These are phyloP conservation scores for Zaprionus gabonicus DNA, from an alignment of 1,140 invertebrate genomes.

Conservation along the genomic window DNA sequence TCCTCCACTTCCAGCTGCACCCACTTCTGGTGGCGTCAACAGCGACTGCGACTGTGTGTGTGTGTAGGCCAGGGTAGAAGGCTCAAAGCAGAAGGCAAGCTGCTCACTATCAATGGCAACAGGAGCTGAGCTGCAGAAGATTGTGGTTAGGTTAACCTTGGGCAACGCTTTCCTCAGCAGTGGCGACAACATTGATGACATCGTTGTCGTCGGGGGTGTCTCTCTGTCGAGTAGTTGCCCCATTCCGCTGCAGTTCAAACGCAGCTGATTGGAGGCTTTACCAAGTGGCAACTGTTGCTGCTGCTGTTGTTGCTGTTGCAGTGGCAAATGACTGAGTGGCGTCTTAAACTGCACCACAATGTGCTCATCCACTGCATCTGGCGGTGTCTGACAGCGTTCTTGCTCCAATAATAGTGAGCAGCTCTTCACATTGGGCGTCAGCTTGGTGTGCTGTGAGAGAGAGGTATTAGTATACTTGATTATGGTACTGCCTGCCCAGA, in stretches of 20 bases:
- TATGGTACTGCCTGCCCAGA: background rate
- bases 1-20: background rate
- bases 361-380: conserved; percentile 39
- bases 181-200: conserved; percentile 39
- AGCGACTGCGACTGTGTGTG: conserved; percentile 34
- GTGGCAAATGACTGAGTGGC: conserved; percentile 62
- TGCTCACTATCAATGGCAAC: conserved; percentile 59
- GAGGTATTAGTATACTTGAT: background rate
- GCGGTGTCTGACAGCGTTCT: conserved; percentile 61
- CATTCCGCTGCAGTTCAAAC: conserved; percentile 42
- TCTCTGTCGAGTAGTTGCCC: conserved; percentile 41
- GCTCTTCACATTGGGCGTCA: conserved; percentile 73
- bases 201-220: conserved; percentile 50
- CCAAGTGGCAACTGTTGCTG: conserved; percentile 24
- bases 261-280: conserved; percentile 55
- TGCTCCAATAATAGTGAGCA: conserved; percentile 45
- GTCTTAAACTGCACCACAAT: conserved; percentile 77
- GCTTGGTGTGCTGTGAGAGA: conserved; percentile 60
- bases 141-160: conserved; percentile 79
- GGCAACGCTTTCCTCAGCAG: conserved; percentile 68
- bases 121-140: conserved; percentile 74
- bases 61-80: conserved; percentile 44
- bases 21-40: conserved; percentile 44
- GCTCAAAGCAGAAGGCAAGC: conserved; percentile 72
- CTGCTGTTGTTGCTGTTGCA: conserved; percentile 46